Base-by-base conservation (phyloP, 1,140 invertebrate species). In the Helicoverpa armigera region DNA sequence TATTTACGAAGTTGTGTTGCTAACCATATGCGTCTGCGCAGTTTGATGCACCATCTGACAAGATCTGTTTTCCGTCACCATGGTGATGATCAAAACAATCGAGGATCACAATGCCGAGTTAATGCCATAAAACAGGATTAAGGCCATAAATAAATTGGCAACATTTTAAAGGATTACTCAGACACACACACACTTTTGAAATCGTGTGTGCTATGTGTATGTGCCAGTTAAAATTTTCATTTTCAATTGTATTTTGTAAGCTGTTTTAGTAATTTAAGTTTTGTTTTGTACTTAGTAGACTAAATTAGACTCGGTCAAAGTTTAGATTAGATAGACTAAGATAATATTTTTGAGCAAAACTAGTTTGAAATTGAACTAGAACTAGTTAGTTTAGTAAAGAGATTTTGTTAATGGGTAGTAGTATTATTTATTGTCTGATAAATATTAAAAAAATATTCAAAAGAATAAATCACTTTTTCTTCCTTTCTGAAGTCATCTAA, bases 51-150 rank as follows among this genome's bases (percentile, higher is more conserved):
- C 5, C 63, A 53, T 18, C 50, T 23, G 18, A 67, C 63, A 48
- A 12, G 63, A 13, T 54, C 67, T 70, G 67, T 54, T 70, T 70
- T 54, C 50, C 67, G 67, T 54, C 50, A 53, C 48, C 50, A 14
- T 18, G 35, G 48, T 50, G 35, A 67, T 67, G n/a, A 12, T 50
- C 7, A 53, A 70, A 70, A 70, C 67, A 70, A 53, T 70, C 2
- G 50, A 1, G 67, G 13, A 14, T 54, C 23, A 23, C 18, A 29
- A 16, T 12, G 50, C 29, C 18, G 29, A 29, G 16, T 54, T 70
- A 53, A 31, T 70, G 50, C 54, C 67, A 70, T 70, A 70, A 70
- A 70, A 18, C 53, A 70, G 67, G 48, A 70, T 70, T 70, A 70
- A 70, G 3, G 14, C 23, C 23, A 54, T 70, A 70, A 70, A 70